Evolutionary conservation across 1,140 invertebrate genomes (phyloP), one percentile per base, ranked within the genome.

Genomic region (Drosophila lacertosa): DNA sequence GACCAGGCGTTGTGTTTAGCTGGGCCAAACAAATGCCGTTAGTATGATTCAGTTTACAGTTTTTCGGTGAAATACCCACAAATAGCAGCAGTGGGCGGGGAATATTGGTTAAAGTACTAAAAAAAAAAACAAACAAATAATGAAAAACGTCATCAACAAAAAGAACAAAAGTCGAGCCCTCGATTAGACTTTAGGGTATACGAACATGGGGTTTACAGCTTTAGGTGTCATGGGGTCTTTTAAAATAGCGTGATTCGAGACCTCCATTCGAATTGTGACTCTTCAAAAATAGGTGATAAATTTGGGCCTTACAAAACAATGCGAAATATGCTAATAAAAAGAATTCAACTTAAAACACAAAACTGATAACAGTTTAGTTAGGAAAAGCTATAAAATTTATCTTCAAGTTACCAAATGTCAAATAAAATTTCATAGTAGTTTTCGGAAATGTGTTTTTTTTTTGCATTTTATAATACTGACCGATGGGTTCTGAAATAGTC

Each of bases 1-100:
- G 71, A 71, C 70, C 66, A 13, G 24, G 42, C 65, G 58, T 40
- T 40, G 45, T 73, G 45, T 57, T 73, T 69, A 73, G 68, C 58
- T 55, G 35, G 37, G 62, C 16, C 20, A 57, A 42, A 42, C 53
- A 58, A 57, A 59, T 71, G 47, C 63, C 59, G 59, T 70, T 66
- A 54, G 67, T 45, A 70, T 74, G 71, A 69, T 55, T 74, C 71
- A 73, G 35, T 50, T 71, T 55, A 71, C 68, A 65, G 32, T 53
- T 37, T 58, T 40, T 33, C 26, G 67, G 37, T 35, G 40, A 70
- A 74, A 74, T 64, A 53, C 22, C 53, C 24, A 26, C 13, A 44
- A 5, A 35, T 26, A 33, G 37, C 26, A 16, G 29, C 4, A n/a
- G 10, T 3, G 5, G 1, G 3, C 5, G 10, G 6, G 3, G 10